Percentiles rank a stretch among this genome's conserved stretches.
Conservation (phyloP, 53 echinoderm and acorn worm species). For the Luidia sarsii region DNA sequence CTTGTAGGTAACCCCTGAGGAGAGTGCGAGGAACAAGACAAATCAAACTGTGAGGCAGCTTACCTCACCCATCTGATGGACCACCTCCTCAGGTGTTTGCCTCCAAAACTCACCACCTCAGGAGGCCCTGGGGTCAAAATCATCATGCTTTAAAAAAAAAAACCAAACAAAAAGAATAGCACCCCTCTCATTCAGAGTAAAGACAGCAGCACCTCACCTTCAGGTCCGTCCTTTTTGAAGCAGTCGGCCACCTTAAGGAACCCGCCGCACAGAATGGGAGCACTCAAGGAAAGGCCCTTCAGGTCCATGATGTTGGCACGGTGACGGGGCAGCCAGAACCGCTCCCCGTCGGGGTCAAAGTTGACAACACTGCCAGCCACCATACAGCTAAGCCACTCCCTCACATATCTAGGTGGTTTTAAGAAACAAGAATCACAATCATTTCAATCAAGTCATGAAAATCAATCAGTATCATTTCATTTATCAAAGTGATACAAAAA, state of each 20-base stretch:
- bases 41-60: too few species aligned
- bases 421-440: too few species aligned
- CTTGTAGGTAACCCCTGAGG: conserved; percentile 24
- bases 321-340: conserved; percentile 70
- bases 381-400: conserved; percentile 93
- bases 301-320: conserved; percentile 40
- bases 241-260: conserved; percentile 70
- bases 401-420: conserved; percentile 76
- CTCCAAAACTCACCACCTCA: too few species aligned
- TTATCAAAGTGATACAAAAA: too few species aligned
- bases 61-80: too few species aligned
- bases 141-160: not conserved
- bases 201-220: conserved; percentile 54
- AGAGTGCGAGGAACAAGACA: too few species aligned
- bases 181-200: not conserved
- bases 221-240: conserved; percentile 67
- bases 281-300: conserved; percentile 52
- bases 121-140: not conserved
- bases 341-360: conserved; percentile 62
- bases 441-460: too few species aligned
- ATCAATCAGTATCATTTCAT: too few species aligned
- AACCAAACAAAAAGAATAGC: not conserved
- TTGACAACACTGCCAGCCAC: conserved; percentile 76
- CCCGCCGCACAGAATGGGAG: conserved; percentile 75
- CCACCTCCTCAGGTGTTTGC: too few species aligned